Evolutionary conservation across 2,888 invertebrate species (phyloP), one percentile per base, ranked within the genome.

Genomic region (Myopa testacea): DNA sequence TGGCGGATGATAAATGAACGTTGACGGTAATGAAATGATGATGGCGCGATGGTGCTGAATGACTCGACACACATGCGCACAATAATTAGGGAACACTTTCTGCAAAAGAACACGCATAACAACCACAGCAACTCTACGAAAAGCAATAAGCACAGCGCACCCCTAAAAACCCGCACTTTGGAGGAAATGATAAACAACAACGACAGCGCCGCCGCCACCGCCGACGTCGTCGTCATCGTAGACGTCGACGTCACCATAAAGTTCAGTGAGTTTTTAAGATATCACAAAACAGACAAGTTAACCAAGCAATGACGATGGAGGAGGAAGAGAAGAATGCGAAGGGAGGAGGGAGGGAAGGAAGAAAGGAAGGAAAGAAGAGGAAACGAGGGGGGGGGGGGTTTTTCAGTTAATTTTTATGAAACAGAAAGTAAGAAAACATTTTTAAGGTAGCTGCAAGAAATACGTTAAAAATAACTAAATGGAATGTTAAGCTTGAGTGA

Each of bases 31-130:
- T 37, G 71, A 58, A 70, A 70, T 55, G 75, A 72, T 52, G 76
- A 58, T 73, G 78, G 45, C 70, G 69, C 85, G 83, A 81, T 81
- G 82, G 80, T 84, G 84, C 83, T 69, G 60, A 68, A 69, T 75
- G 69, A 75, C 68, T 75, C 69, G 83, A 79, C 84, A 86, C 86
- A 85, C 86, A 86, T 86, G 86, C 86, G 85, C 86, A 82, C 75
- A 73, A 81, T 82, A 83, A 84, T 85, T 86, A 84, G 82, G 83
- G 82, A 84, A 83, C 71, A 76, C 70, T 78, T 69, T 68, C 40
- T 76, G 73, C 16, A 34, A 7, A 65, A 38, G 37, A 14, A 37
- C 76, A 63, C 65, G 74, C 74, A 62, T 60, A 55, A 60, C 73
- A 76, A n/a, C 77, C 71, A 52, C 67, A 75, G 14, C 52, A 16